Evolutionary conservation across 2,888 invertebrate genomes (phyloP), one percentile per base, ranked within the genome.

Genomic region (Amblyjoppa proteus): DNA sequence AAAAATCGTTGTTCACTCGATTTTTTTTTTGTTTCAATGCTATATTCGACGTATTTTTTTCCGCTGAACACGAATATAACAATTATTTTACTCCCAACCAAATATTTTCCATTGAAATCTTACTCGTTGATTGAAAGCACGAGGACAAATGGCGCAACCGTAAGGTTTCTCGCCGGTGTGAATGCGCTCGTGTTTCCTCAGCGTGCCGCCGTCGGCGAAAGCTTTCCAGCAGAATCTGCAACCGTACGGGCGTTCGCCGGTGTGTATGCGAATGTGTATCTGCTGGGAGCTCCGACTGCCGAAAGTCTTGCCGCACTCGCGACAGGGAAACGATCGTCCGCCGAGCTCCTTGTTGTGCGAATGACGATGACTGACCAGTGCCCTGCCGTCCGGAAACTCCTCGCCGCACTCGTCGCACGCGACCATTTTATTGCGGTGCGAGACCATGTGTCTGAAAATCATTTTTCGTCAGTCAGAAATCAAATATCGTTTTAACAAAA

Each of bases 181-280:
- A 90, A 98, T 98, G 11, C 98, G 95, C 91, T 98, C 98, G 92
- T 98, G 98, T 92, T 98, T 98, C 49, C 98, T 94, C 66, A 98
- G 93, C 1, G 98, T 98, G 34, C 98, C 98, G 56, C 98, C 98
- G 93, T 98, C 98, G 0, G 98, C 98, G 92, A 98, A 98, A 0
- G 97, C 97, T 92, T 98, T 98, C 97, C 97, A 97, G 92, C 98
- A 98, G 94, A 97, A 98, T 11, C 97, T 95, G 92, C 98, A 98
- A 0, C 97, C 97, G 91, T 98, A 98, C 0, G 97, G 98, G 56
- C 97, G 95, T 93, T 98, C 98, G 3, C 97, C 97, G 0, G 98
- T 98, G 92, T 98, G 98, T 88, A 98, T 97, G 68, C 98, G 96
- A 73, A 97, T 96, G 94, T 98, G 98, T 89, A 98, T 98, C 94